A percentile compares a stretch with the other conserved stretches of the same genome.
Evolutionary conservation across 2,113 vertebrate species (phyloP).

Genomic region (Salvelinus sp.): DNA sequence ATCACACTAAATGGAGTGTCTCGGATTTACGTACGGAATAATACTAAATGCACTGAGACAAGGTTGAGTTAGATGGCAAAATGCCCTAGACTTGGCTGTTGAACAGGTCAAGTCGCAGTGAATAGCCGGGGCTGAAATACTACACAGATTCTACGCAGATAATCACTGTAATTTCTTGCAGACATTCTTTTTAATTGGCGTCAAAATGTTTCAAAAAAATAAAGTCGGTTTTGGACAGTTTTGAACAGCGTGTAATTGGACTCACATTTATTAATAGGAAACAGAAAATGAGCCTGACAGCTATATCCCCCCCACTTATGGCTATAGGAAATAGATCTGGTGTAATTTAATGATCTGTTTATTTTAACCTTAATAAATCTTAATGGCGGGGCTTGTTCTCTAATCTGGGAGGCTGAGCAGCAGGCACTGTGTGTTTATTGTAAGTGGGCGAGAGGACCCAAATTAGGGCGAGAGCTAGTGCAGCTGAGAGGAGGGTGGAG

Average conservation of each 20-base stretch:
- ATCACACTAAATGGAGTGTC: no score
- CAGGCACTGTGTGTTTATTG: constrained; percentile 22
- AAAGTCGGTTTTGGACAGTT: constrained; percentile 17
- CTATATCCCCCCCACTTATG: constrained; percentile 17
- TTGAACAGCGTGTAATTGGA: constrained; percentile 42
- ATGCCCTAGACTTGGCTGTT: neutral
- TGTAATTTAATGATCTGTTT: constrained; percentile 51
- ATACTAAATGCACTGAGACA: no score
- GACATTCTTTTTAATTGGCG: constrained; percentile 30
- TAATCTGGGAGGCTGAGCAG: neutral
- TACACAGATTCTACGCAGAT: constrained; percentile 30
- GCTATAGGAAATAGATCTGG: constrained; percentile 43
- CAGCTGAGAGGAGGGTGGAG: neutral
- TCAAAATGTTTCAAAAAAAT: constrained; percentile 21
- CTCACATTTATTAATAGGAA: constrained; percentile 52
- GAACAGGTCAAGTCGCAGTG: neutral
- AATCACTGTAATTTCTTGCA: constrained; percentile 50
- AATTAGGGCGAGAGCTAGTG: constrained; percentile 9
- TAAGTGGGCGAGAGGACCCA: constrained; percentile 10
- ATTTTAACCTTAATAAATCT: constrained; percentile 52
- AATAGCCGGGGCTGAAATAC: neutral
- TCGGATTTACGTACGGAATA: no score
- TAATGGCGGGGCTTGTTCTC: constrained; percentile 24
- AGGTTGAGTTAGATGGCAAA: neutral
- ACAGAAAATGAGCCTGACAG: constrained; percentile 37